A percentile compares a stretch with the other conserved stretches of the same genome.
Evolutionary conservation across 2,888 invertebrate genomes (phyloP).

Genomic region (Tipula unca): DNA sequence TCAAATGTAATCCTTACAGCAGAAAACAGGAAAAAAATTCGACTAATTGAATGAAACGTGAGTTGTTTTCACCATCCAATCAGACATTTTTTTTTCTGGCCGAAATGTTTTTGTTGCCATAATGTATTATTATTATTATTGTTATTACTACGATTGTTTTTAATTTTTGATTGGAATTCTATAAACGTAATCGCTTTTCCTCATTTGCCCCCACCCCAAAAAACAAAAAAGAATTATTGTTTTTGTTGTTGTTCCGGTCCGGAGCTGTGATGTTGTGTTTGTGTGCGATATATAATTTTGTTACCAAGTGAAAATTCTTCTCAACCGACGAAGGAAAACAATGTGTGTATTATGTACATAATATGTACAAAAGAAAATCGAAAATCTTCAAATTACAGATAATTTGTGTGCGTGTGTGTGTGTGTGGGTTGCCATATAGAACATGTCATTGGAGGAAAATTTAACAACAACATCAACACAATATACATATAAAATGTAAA

Average conservation of each 20-base stretch:
- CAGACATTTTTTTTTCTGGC: background rate
- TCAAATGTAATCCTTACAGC: background rate
- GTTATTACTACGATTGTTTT: background rate
- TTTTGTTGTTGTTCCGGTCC: too few species aligned
- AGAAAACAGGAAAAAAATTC: background rate
- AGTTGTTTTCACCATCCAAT: background rate
- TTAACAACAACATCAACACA: background rate
- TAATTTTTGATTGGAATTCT: background rate
- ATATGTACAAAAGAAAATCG: background rate
- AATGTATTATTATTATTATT: background rate
- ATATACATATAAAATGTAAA: background rate
- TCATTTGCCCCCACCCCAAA: background rate
- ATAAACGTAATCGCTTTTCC: background rate
- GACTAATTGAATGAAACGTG: slow-evolving; percentile 2
- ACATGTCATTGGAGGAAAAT: background rate
- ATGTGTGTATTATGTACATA: background rate
- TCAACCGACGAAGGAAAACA: background rate
- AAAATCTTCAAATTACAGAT: background rate
- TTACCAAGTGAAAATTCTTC: background rate
- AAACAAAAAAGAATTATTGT: too few species aligned
- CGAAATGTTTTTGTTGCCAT: background rate
- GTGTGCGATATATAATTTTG: background rate
- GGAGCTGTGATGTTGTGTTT: background rate
- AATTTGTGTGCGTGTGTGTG: background rate
- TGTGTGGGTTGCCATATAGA: background rate